These are phyloP conservation scores for Eupithecia insigniata DNA, from an alignment of 2,888 invertebrate species.

Conservation along the genomic window DNA sequence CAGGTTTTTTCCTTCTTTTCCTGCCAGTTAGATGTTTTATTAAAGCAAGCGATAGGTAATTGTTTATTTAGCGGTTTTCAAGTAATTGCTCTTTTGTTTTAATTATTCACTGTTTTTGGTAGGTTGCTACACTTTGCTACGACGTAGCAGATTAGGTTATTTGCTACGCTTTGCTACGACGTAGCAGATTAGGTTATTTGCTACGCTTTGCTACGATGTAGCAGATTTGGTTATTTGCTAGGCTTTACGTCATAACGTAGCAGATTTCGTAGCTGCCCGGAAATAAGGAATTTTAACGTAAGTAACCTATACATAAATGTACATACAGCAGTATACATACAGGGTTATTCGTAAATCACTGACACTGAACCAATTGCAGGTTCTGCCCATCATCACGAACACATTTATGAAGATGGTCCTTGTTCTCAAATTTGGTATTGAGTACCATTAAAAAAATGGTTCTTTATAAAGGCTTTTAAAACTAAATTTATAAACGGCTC, in stretches of 20 bases:
- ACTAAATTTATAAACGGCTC: too few relatives aligned
- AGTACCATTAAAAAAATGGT: too few relatives aligned
- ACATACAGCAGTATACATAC: too few relatives aligned
- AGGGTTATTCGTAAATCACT: too few relatives aligned
- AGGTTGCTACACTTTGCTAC: background rate
- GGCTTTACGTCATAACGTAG: background rate
- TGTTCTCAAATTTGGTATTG: too few relatives aligned
- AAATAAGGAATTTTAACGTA: background rate
- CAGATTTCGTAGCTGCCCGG: background rate
- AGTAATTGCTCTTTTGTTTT: conserved; percentile 57
- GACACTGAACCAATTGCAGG: too few relatives aligned
- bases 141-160: background rate
- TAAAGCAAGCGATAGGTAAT: conserved; percentile 58
- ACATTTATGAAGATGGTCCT: too few relatives aligned
- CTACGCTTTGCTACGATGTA: too few relatives aligned
- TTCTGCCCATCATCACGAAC: too few relatives aligned
- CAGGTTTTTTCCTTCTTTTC: conserved; percentile 56
- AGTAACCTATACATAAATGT: too few relatives aligned
- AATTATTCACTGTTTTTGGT: conserved; percentile 46
- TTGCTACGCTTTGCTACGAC: background rate
- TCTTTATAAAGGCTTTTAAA: too few relatives aligned
- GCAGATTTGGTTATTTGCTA: too few relatives aligned
- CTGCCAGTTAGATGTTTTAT: conserved; percentile 79
- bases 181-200: background rate
- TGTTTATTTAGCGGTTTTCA: conserved; percentile 66